Base-by-base conservation (phyloP, 2,888 invertebrate genomes). In the Chrysotoxum bicinctum region DNA sequence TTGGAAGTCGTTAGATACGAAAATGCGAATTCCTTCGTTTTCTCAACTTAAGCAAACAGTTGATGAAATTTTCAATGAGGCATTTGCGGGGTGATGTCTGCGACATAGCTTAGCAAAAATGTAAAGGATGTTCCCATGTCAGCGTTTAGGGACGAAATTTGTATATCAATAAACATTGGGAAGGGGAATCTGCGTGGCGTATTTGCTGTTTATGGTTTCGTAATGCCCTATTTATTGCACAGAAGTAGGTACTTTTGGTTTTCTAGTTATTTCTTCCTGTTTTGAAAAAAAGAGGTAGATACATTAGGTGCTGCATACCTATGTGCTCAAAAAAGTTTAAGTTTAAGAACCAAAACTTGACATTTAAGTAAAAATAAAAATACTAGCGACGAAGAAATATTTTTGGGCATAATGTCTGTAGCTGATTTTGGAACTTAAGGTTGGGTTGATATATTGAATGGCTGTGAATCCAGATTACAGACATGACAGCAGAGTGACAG, bases 21-120 rank as follows among this genome's bases (percentile, higher is more conserved):
- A 60, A 60, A 60, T 60, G 21, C 1, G 23, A 60, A 60, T 40
- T 21, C 8, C 30, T 26, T 19, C 21, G 30, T 64, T 19, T 66
- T 30, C 1, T 8, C 12, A 64, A 30, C 35, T 14, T 6, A 35
- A 48, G 21, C 2, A 32, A 48, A 48, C 64, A 64, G 48, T 64
- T 32, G 48, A 32, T 32, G 48, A 66, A 66, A 48, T 26, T 48
- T 48, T 66, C 48, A 66, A 66, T 66, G 64, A 66, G 48, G 64
- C 32, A 32, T 32, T 8, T 21, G 26, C 14, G 37, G 16, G 16
- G 48, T 32, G 35, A 66, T 48, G 64, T 62, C 26, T 40, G 7
- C 7, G 64, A 48, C 32, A 48, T 45, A 26, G 30, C 43, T 62
- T 26, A 8, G 16, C 14, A 8, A 30, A 60, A 30, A 40, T 26